Conservation (phyloP, 2,888 invertebrate genomes). For the Callyntrura sp. region DNA sequence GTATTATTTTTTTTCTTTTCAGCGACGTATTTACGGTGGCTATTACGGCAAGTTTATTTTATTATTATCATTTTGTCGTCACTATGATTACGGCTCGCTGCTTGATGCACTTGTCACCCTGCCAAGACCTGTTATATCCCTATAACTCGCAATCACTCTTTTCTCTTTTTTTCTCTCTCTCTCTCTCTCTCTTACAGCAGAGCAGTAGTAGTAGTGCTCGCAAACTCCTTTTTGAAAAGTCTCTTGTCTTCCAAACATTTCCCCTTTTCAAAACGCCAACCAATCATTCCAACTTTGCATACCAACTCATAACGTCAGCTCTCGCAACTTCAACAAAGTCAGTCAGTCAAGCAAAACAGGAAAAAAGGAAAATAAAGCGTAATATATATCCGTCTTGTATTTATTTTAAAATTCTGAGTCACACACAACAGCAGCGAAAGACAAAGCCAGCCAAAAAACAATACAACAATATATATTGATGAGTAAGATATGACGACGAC, state of each 20-base stretch:
- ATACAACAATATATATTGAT: neutral
- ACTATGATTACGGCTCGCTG: constrained; percentile 16
- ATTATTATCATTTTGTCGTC: neutral
- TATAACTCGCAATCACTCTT: neutral
- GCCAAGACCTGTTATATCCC: constrained; percentile 30
- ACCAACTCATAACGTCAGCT: constrained; percentile 71
- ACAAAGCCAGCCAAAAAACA: neutral
- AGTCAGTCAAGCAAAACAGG: neutral
- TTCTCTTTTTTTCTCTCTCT: neutral
- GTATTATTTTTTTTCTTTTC: too few species aligned
- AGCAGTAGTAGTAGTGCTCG: too few species aligned
- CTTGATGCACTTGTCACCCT: constrained; percentile 42
- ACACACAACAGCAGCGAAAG: neutral
- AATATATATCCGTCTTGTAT: constrained; percentile 10
- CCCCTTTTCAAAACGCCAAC: constrained; percentile 55
- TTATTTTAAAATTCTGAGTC: neutral
- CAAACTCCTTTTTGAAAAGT: neutral
- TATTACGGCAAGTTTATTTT: neutral
- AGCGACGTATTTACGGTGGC: too few species aligned
- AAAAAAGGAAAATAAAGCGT: neutral
- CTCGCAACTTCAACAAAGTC: constrained; percentile 65
- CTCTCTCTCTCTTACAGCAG: neutral
- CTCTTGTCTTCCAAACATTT: neutral
- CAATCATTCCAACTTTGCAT: constrained; percentile 75
- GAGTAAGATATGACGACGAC: neutral